phyloP scores from a whole-genome alignment of 2,113 vertebrate genomes.

The Anhinga rufa region DNA sequence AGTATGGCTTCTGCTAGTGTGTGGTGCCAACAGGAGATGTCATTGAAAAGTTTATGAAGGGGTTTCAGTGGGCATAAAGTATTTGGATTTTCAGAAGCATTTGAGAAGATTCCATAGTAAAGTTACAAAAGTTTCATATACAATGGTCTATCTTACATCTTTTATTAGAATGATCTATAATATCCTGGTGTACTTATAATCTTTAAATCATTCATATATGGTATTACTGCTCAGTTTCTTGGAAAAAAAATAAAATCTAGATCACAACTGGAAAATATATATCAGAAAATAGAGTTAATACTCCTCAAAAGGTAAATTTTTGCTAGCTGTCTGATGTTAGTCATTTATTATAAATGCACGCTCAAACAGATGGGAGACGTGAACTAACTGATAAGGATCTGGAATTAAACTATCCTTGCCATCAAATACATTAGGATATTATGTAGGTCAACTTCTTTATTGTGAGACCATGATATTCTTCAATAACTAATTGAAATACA shows the following conservation, averaged over 20 bases:
- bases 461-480: not conserved
- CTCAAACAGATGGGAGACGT: not conserved
- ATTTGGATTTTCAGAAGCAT: not conserved
- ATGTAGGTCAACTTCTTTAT: not conserved
- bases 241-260: not conserved
- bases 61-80: not conserved
- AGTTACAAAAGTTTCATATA: not conserved
- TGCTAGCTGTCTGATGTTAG: not conserved
- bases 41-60: not conserved
- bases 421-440: not conserved
- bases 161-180: not conserved
- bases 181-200: not conserved
- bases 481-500: not conserved
- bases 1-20: not conserved
- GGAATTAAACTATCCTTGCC: not conserved
- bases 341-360: not conserved
- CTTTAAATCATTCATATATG: not conserved
- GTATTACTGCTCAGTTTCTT: not conserved
- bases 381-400: not conserved
- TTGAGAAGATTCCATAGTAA: not conserved
- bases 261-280: not conserved
- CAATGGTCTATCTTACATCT: not conserved
- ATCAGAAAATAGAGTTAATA: not conserved
- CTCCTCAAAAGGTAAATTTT: not conserved
- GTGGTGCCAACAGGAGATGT: not conserved